These are phyloP conservation scores for Anser cygnoides DNA, from an alignment of 2,113 vertebrate species.

Conservation along the genomic window DNA sequence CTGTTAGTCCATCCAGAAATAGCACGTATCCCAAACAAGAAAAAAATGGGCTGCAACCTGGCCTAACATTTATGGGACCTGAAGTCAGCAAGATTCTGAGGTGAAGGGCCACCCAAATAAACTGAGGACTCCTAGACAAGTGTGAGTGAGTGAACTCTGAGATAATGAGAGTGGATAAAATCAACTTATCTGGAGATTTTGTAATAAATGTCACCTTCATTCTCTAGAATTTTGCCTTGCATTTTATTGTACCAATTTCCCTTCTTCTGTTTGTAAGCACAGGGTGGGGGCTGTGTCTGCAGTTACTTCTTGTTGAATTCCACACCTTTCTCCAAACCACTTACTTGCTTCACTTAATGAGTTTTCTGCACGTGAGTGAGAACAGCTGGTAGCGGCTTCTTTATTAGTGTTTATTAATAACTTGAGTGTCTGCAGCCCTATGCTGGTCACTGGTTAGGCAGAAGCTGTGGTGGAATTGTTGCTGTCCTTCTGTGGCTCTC, in stretches of 20 bases:
- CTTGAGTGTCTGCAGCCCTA: background rate
- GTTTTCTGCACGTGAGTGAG: background rate
- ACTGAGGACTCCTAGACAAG: background rate
- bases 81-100: background rate
- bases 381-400: background rate
- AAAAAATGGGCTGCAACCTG: background rate
- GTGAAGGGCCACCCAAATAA: background rate
- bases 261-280: background rate
- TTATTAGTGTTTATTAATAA: background rate
- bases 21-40: background rate
- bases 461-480: background rate
- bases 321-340: background rate
- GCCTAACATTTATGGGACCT: background rate
- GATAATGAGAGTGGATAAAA: background rate
- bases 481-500: background rate
- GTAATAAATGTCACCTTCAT: background rate
- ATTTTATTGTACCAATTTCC: background rate
- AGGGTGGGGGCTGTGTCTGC: background rate
- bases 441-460: background rate
- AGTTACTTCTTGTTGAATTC: background rate
- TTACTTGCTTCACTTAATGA: background rate
- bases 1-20: background rate
- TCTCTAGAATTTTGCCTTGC: background rate
- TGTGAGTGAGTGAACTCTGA: background rate
- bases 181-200: background rate